Evolutionary conservation across 1,140 invertebrate genomes (phyloP).

Genomic region (Bombus pascuorum): DNA sequence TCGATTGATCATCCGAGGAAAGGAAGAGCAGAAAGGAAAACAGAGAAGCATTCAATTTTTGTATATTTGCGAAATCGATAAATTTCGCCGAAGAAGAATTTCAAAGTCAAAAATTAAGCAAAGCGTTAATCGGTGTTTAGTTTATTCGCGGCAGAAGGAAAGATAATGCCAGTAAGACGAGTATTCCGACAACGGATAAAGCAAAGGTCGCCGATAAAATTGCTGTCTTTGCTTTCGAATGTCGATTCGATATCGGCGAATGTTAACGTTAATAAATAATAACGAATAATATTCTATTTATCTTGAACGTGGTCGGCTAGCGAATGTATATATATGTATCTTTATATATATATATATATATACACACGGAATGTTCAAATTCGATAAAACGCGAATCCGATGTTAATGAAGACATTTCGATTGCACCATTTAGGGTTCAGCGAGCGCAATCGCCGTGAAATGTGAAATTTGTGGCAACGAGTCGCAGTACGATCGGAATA

Average conservation of each 20-base stretch:
- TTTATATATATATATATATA: background rate
- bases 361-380: background rate
- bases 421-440: background rate
- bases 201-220: constrained; percentile 54
- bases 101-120: background rate
- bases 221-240: constrained; percentile 18
- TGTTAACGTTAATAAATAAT: constrained; percentile 33
- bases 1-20: background rate
- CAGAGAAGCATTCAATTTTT: no score
- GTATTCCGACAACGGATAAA: constrained; percentile 33
- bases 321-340: background rate
- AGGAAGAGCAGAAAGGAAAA: no score
- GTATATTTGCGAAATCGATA: background rate
- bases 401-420: constrained; percentile 1
- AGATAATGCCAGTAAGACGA: constrained; percentile 37
- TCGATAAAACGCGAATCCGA: background rate
- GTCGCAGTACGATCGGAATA: background rate
- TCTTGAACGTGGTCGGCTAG: background rate
- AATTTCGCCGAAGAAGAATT: background rate
- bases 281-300: background rate
- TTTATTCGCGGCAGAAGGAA: background rate
- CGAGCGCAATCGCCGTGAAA: background rate
- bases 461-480: constrained; percentile 2
- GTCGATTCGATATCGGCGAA: constrained; percentile 14
- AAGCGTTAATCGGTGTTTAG: constrained; percentile 13